Evolutionary conservation across 2,113 vertebrate genomes (phyloP), one percentile per base, ranked within the genome.

Genomic region (Ahaetulla prasina): DNA sequence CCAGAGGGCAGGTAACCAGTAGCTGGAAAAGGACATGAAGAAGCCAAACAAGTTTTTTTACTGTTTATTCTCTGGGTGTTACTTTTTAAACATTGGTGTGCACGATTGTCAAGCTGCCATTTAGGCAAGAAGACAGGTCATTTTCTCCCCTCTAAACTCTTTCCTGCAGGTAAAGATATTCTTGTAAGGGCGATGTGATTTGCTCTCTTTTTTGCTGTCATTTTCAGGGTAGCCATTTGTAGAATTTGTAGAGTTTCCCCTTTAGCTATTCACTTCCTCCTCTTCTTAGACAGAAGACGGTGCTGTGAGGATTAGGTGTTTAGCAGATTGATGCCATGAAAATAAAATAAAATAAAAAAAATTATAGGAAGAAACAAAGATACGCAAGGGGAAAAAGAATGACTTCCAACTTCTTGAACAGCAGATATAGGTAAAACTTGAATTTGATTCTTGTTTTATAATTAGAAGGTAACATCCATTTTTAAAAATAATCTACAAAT

Each of bases 21-120:
- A n/a, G 68, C 87, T 57, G 50, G 63, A 88, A 10, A 30, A 1
- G 23, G 25, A 35, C 12, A 5, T n/a, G 85, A 0, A 55, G 0
- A 0, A 23, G n/a, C 30, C 89, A 8, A 1, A 90, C 45, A 0
- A 0, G 90, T 87, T 87, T 39, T 53, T 89, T 93, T 93, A 54
- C 68, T 97, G 93, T 97, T 97, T 96, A 96, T 91, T 96, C 95
- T 96, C 95, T 89, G 96, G 97, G 97, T 35, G 97, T 96, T 95
- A 0, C 1, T 80, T 92, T 7, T 39, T 80, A 12, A 74, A 43
- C 0, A 87, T 45, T 0, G 5, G 5, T 88, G 91, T 88, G 52
- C 54, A 87, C 18, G 2, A 0, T 92, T 3, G 88, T 92, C 35
- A 89, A 49, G 0, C 53, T n/a, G 93, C 10, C 3, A 87, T 53